A percentile compares a stretch with the other conserved stretches of the same genome.
Evolutionary conservation across 2,888 invertebrate genomes (phyloP).

Genomic region (Pinctada fucata): DNA sequence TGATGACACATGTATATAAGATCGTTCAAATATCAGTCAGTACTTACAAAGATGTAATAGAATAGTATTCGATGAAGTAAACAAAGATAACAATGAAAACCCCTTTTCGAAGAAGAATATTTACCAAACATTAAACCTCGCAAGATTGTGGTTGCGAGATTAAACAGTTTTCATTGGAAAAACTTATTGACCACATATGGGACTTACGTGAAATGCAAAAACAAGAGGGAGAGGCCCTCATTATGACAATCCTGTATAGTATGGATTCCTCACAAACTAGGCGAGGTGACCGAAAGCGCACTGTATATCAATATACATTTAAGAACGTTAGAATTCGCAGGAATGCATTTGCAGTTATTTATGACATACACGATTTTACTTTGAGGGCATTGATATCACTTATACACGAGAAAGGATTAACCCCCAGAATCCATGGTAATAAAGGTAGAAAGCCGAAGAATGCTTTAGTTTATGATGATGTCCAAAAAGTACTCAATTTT

Average conservation of each 20-base stretch:
- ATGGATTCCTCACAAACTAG: neutral
- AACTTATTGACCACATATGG: neutral
- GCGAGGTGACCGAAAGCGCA: neutral
- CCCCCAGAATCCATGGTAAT: slow-evolving; percentile 17
- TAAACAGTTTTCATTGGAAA: neutral
- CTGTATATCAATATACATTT: neutral
- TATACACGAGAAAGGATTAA: neutral
- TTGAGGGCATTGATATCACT: neutral
- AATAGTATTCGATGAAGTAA: no score
- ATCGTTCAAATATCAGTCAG: no score
- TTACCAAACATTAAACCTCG: neutral
- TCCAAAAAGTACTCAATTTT: slow-evolving; percentile 10
- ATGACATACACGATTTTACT: neutral
- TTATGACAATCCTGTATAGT: neutral
- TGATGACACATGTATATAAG: no score
- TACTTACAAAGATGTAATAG: no score
- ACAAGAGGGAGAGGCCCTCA: neutral
- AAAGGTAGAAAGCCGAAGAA: slow-evolving; percentile 6
- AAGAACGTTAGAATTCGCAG: neutral
- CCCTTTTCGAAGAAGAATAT: neutral
- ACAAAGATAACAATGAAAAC: no score
- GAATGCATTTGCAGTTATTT: neutral
- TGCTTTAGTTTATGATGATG: slow-evolving; percentile 5
- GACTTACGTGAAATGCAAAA: slow-evolving; percentile 9
- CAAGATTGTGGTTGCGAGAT: neutral